These are phyloP conservation scores for Naso thynnoides DNA, from an alignment of 2,797 vertebrate genomes.

Conservation along the genomic window DNA sequence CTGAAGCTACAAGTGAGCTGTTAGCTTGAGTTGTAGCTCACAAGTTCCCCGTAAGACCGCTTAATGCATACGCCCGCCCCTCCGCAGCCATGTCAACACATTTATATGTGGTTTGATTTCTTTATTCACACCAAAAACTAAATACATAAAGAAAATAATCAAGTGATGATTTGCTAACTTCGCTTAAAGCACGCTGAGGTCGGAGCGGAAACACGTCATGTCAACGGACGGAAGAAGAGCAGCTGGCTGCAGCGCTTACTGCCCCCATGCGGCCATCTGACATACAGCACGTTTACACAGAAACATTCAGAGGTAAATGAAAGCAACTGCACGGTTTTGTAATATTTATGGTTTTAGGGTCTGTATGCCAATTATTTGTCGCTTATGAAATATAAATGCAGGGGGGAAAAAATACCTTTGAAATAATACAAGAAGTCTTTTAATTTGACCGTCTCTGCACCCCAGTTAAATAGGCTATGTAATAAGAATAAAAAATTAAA, in stretches of 20 bases:
- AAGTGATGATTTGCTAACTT: slow-evolving; percentile 22
- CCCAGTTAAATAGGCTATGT: too few species aligned
- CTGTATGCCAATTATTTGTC: too few species aligned
- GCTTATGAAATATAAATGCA: not conserved
- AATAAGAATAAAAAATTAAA: too few species aligned
- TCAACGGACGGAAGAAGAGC: not conserved
- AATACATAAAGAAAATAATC: not conserved
- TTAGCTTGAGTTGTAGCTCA: not conserved
- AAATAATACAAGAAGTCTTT: too few species aligned
- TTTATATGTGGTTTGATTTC: not conserved
- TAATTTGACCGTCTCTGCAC: too few species aligned
- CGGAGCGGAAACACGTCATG: slow-evolving; percentile 42
- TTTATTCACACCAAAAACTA: not conserved
- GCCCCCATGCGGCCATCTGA: slow-evolving; percentile 19
- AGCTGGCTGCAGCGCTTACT: not conserved
- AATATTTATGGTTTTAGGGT: not conserved
- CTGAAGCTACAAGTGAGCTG: not conserved
- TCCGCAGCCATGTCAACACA: rapidly evolving
- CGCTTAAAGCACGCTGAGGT: not conserved
- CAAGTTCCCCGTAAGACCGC: rapidly evolving
- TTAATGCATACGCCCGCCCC: not conserved
- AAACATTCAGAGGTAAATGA: too few species aligned
- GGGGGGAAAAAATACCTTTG: too few species aligned
- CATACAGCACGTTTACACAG: too few species aligned
- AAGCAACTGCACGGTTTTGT: not conserved